Evolutionary conservation across 2,113 vertebrate genomes (phyloP).

Genomic region (Halichoeres trimaculatus): DNA sequence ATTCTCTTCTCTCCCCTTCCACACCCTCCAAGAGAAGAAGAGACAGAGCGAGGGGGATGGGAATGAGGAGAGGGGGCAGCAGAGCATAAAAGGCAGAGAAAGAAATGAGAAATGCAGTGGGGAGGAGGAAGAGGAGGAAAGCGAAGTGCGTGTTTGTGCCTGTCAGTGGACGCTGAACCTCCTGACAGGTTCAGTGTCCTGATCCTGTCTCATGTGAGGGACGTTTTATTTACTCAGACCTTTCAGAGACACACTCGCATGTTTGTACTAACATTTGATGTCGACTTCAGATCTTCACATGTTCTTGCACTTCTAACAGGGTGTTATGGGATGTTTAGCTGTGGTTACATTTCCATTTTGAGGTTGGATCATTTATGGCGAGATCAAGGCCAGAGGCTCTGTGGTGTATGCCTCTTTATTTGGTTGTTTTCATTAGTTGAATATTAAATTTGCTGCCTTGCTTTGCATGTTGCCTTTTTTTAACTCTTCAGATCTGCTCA

Average conservation of each 20-base stretch:
- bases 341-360: conserved; percentile 39
- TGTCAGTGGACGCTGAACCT: conserved; percentile 52
- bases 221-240: conserved; percentile 61
- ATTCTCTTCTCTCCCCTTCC: conserved; percentile 11
- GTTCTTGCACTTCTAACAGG: background rate
- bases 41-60: conserved; percentile 35
- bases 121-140: conserved; percentile 36
- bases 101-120: conserved; percentile 20
- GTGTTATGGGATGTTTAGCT: background rate
- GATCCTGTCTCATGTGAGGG: conserved; percentile 53
- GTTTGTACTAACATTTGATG: conserved; percentile 17
- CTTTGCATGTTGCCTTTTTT: background rate
- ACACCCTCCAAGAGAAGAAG: conserved; percentile 3
- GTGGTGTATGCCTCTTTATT: conserved; percentile 19
- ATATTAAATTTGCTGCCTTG: conserved; percentile 34
- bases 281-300: conserved; percentile 22
- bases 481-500: background rate
- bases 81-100: conserved; percentile 47
- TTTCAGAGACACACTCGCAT: conserved; percentile 36
- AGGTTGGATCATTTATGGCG: conserved; percentile 23
- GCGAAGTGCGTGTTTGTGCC: conserved; percentile 30
- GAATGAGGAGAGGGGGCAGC: conserved; percentile 41
- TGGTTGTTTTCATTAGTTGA: conserved; percentile 35
- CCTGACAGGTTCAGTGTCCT: conserved; percentile 54
- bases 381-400: conserved; percentile 35